Evolutionary conservation across 2,113 vertebrate species (phyloP).

Genomic region (Mohoua ochrocephala): DNA sequence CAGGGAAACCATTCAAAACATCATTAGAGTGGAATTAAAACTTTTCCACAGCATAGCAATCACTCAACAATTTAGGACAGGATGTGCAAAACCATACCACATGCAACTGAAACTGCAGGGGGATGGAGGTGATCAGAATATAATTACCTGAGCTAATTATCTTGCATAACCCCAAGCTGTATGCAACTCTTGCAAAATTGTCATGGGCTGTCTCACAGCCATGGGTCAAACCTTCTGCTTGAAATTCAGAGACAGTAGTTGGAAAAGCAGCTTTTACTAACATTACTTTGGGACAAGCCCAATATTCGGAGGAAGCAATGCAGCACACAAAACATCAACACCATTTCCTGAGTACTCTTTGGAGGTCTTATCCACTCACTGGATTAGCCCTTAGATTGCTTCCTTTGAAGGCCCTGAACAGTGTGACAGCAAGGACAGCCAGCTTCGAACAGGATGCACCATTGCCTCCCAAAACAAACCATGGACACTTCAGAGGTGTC

Average conservation of each 20-base stretch:
- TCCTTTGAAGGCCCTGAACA: not conserved
- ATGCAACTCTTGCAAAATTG: not conserved
- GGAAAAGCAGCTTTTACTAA: not conserved
- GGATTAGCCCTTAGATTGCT: not conserved
- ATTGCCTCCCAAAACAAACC: not conserved
- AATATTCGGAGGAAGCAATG: conserved; percentile 14
- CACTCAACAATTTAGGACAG: not conserved
- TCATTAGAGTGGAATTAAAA: not conserved
- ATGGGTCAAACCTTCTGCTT: not conserved
- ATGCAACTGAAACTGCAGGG: conserved; percentile 14
- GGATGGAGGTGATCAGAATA: conserved; percentile 6
- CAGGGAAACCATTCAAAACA: not conserved
- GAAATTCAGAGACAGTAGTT: not conserved
- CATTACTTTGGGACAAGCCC: not conserved
- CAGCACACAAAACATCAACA: not conserved
- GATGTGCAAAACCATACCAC: not conserved
- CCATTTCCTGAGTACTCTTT: not conserved
- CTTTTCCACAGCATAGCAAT: not conserved
- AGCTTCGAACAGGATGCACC: not conserved
- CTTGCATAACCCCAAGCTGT: conserved; percentile 33
- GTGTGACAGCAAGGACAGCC: not conserved
- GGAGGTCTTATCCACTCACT: not conserved
- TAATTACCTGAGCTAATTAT: conserved; percentile 59
- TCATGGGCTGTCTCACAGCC: not conserved
- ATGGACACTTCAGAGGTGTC: fast-evolving